Percentiles rank a stretch among this genome's conserved stretches.
These are phyloP conservation scores for Mnemiopsis leidyi DNA, from an alignment of 37 sponge, comb jelly and placozoan genomes.

Conservation along the genomic window DNA sequence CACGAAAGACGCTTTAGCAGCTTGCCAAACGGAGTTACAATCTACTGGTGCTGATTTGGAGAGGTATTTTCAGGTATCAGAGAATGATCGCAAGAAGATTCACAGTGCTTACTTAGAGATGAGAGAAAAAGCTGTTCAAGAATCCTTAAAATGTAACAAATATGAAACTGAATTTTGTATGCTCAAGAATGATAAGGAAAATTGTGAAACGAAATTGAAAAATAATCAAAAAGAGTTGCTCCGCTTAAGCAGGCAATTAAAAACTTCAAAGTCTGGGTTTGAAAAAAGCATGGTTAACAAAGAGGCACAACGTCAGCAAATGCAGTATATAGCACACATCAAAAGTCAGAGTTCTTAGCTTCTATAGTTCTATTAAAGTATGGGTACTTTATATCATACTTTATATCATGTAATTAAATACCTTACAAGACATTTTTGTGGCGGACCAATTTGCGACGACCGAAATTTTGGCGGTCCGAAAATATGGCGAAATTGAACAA, in stretches of 20 bases:
- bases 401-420: no score
- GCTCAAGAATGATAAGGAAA: constrained; percentile 33
- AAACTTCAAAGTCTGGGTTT: background rate
- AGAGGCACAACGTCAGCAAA: constrained; percentile 27
- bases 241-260: background rate
- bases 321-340: constrained; percentile 6
- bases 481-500: no score
- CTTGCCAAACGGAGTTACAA: constrained; percentile 22
- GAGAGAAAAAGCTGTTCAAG: constrained; percentile 50
- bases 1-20: constrained; percentile 29
- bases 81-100: constrained; percentile 41
- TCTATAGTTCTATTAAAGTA: no score
- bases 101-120: constrained; percentile 39
- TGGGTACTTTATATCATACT: no score
- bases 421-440: no score
- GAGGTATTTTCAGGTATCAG: constrained; percentile 35
- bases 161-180: background rate
- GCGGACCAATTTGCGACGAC: no score
- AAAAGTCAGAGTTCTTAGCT: no score
- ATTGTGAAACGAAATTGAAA: constrained; percentile 20
- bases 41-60: constrained; percentile 16
- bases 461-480: no score
- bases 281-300: constrained; percentile 37
- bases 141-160: constrained; percentile 47
- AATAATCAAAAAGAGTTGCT: constrained; percentile 7